Evolutionary conservation across 2,888 invertebrate species (phyloP), one percentile per base, ranked within the genome.

Genomic region (Thumatha senex): DNA sequence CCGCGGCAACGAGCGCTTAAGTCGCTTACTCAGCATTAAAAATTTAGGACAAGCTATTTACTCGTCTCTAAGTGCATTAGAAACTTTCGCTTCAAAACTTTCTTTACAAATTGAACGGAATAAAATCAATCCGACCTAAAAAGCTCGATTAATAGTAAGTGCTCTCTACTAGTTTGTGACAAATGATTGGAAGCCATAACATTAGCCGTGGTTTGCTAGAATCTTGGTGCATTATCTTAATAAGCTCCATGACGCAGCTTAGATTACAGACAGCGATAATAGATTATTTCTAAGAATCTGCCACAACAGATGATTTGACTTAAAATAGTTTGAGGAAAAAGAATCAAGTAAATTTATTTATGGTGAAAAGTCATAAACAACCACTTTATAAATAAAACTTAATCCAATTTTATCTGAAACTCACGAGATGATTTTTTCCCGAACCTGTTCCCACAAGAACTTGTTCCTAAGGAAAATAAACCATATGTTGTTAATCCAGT

Each of bases 211-310:
- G 64, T 57, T 54, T 35, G 57, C 10, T 50, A 14, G 11, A 10
- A 35, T 46, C 42, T n/a, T 8, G 51, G 40, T 58, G 56, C 59
- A 63, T 61, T 66, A 63, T 46, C 51, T 58, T 61, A 60, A 61
- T 61, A 51, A 55, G 42, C 43, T 33, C 45, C 64, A 58, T 67
- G 67, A 67, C 67, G 48, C 61, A 58, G 63, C 66, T 53, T 36
- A 54, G 61, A 63, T 67, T 41, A 35, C 10, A 48, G 60, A 63
- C 60, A 49, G 47, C 45, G 41, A 31, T 56, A 62, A 57, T 54
- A 56, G 40, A 65, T 63, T 64, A 44, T 49, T 14, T 50, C 7
- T 11, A 13, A 41, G 18, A 14, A 31, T 8, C 13, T 39, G 18
- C 31, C 36, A 7, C 29, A 4, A 5, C 18, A 24, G 18, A 24